A percentile compares a stretch with the other conserved stretches of the same genome.
phyloP scores from a whole-genome alignment of 2,888 invertebrate species.

The Clanis bilineata region DNA sequence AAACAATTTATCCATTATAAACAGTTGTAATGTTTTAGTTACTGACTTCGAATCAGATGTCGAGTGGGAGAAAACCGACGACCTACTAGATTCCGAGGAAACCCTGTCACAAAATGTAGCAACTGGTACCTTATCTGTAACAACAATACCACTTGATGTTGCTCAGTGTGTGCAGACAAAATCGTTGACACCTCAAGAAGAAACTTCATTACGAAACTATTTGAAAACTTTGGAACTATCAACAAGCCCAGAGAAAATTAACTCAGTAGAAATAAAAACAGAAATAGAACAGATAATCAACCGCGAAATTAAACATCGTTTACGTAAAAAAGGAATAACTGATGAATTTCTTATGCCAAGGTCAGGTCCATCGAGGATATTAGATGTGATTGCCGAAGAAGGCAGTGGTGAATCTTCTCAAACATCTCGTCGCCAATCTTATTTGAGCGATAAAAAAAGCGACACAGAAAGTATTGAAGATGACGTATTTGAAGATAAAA shows the following conservation, averaged over 20 bases:
- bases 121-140: conserved; percentile 62
- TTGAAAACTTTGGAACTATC: conserved; percentile 81
- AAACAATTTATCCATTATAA: conserved; percentile 56
- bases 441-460: conserved; percentile 74
- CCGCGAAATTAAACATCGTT: conserved; percentile 66
- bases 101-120: conserved; percentile 47
- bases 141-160: conserved; percentile 66
- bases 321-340: conserved; percentile 64
- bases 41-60: conserved; percentile 85
- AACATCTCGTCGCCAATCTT: conserved; percentile 79
- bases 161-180: conserved; percentile 65
- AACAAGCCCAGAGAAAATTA: conserved; percentile 67
- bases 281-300: conserved; percentile 73
- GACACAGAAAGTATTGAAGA: conserved; percentile 75
- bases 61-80: conserved; percentile 81
- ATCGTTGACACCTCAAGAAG: conserved; percentile 81
- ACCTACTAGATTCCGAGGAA: conserved; percentile 48
- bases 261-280: conserved; percentile 64
- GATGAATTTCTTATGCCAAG: conserved; percentile 64
- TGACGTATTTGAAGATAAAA: conserved; percentile 70
- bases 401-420: conserved; percentile 85
- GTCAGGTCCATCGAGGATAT: conserved; percentile 84
- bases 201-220: conserved; percentile 78
- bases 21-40: conserved; percentile 78
- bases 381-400: conserved; percentile 91